These are phyloP conservation scores for Miichthys miiuy DNA, from an alignment of 2,797 vertebrate species.

Conservation along the genomic window DNA sequence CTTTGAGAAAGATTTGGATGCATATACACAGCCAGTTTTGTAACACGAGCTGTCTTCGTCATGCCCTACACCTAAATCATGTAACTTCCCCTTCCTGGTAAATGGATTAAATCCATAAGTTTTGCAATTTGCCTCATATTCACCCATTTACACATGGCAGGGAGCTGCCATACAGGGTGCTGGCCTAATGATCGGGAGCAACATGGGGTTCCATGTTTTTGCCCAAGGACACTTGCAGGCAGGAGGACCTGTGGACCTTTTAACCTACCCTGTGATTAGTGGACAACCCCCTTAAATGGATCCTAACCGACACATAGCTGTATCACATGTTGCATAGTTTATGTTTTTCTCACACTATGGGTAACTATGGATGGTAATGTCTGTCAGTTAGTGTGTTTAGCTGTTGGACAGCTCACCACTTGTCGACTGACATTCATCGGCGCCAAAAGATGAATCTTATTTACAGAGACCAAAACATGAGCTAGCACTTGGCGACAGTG, in stretches of 20 bases:
- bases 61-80: not conserved
- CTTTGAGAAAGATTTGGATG: not conserved
- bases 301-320: too few species aligned
- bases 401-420: not conserved
- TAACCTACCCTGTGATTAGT: not conserved
- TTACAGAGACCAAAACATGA: too few species aligned
- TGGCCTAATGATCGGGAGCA: not conserved
- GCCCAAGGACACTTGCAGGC: not conserved
- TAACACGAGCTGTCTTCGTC: not conserved
- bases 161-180: not conserved
- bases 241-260: not conserved
- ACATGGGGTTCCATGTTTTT: not conserved
- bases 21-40: not conserved
- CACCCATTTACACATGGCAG: not conserved
- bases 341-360: too few species aligned
- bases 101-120: not conserved
- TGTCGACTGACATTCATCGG: not conserved
- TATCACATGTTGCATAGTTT: not conserved
- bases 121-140: not conserved
- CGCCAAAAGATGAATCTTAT: not conserved
- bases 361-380: not conserved
- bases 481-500: too few species aligned
- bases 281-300: not conserved
- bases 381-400: not conserved
- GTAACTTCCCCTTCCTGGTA: not conserved